These are phyloP conservation scores for Leptopterna dolabrata DNA, from an alignment of 2,888 invertebrate species.

Conservation along the genomic window DNA sequence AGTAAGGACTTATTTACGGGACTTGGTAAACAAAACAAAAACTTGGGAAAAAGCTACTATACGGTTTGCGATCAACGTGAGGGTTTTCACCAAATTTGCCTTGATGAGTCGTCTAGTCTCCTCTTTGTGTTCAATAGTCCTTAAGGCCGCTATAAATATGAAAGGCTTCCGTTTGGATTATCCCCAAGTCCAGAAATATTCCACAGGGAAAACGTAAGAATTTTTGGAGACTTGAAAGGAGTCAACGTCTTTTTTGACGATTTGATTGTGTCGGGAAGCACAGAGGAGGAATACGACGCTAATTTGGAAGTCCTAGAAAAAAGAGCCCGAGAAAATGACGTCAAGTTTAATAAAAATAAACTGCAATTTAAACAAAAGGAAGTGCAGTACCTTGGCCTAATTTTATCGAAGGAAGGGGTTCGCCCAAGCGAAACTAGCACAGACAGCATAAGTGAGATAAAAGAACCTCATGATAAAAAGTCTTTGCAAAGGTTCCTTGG, in stretches of 20 bases:
- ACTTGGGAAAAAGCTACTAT: slow-evolving; percentile 20
- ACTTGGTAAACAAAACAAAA: not conserved
- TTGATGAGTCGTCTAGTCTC: slow-evolving; percentile 43
- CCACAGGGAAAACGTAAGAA: slow-evolving; percentile 27
- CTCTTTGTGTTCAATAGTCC: slow-evolving; percentile 52
- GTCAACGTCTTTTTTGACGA: slow-evolving; percentile 56
- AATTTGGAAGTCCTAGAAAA: slow-evolving; percentile 21
- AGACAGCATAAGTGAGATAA: not conserved
- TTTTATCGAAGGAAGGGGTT: not conserved
- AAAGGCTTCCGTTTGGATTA: slow-evolving; percentile 55
- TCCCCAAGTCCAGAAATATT: slow-evolving; percentile 55
- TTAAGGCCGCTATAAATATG: slow-evolving; percentile 49
- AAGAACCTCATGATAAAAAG: not conserved
- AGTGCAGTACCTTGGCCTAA: slow-evolving; percentile 11
- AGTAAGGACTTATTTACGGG: not conserved
- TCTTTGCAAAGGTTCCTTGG: slow-evolving; percentile 18
- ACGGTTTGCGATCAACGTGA: slow-evolving; percentile 49
- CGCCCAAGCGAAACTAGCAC: not conserved
- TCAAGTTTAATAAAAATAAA: slow-evolving; percentile 31
- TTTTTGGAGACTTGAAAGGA: slow-evolving; percentile 54
- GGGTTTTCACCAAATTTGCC: slow-evolving; percentile 27
- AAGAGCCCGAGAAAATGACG: slow-evolving; percentile 33
- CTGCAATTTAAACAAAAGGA: slow-evolving; percentile 21
- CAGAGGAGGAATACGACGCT: slow-evolving; percentile 53
- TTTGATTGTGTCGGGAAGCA: slow-evolving; percentile 53